phyloP scores from a whole-genome alignment of 2,113 vertebrate genomes.

The Acrocephalus arundinaceus region DNA sequence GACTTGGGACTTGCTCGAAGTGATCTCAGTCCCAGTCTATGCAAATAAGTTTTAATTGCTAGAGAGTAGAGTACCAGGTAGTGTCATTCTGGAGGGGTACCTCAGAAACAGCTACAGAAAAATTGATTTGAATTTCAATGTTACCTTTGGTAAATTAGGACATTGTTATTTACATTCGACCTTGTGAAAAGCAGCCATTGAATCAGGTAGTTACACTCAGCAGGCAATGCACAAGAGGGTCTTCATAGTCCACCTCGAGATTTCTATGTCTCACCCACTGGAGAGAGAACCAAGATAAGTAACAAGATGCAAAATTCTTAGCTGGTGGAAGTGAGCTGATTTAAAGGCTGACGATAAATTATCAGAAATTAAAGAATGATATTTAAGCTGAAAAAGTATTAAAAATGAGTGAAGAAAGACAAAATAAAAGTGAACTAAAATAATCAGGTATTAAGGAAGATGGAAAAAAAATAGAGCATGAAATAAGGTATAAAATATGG shows the following conservation, averaged over 20 bases:
- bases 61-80: background rate
- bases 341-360: background rate
- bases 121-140: background rate
- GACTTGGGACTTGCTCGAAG: background rate
- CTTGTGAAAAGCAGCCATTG: background rate
- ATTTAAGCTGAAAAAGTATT: background rate
- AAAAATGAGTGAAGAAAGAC: background rate
- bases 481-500: background rate
- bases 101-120: background rate
- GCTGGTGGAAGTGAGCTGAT: background rate
- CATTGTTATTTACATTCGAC: background rate
- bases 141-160: background rate
- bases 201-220: background rate
- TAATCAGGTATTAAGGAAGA: background rate
- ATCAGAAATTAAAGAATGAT: background rate
- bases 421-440: background rate
- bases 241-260: background rate
- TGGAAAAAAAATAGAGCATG: background rate
- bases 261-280: background rate
- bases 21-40: background rate
- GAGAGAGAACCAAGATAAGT: background rate
- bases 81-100: accelerated
- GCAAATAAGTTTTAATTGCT: background rate
- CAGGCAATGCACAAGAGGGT: background rate
- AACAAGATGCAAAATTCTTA: background rate